Conservation (phyloP, 2,797 vertebrate species). For the Malacoctenus gilli region DNA sequence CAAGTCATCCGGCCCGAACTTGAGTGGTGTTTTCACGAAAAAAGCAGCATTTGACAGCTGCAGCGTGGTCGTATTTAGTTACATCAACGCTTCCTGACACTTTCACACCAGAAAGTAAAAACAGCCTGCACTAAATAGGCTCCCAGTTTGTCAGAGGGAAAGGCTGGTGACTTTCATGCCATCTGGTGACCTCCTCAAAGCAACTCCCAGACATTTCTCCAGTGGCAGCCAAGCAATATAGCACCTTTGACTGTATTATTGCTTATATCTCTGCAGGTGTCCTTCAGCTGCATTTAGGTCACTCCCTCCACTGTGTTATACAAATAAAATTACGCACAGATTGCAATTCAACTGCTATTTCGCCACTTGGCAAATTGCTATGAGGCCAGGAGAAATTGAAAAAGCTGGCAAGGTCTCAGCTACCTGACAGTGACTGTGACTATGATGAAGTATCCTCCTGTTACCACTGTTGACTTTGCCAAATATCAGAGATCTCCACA, state of each 20-base stretch:
- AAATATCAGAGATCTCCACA: slow-evolving; percentile 76
- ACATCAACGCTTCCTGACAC: slow-evolving; percentile 23
- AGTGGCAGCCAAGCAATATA: slow-evolving; percentile 57
- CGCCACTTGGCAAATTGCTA: slow-evolving; percentile 73
- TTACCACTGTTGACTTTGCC: slow-evolving; percentile 77
- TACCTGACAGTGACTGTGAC: slow-evolving; percentile 80
- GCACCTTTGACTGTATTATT: slow-evolving; percentile 62
- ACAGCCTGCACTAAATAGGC: slow-evolving; percentile 38
- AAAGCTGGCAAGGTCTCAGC: slow-evolving; percentile 75
- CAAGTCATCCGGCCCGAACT: too few relatives aligned
- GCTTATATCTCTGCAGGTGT: slow-evolving; percentile 66
- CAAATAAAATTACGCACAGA: slow-evolving; percentile 76
- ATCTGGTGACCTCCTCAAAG: slow-evolving; percentile 77
- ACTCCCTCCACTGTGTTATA: slow-evolving; percentile 69
- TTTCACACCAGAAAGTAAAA: slow-evolving; percentile 54
- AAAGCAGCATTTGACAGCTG: not conserved
- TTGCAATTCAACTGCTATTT: slow-evolving; percentile 74
- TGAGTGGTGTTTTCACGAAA: too few relatives aligned
- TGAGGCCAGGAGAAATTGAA: slow-evolving; percentile 76
- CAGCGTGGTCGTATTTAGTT: not conserved
- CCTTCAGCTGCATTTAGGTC: slow-evolving; percentile 77
- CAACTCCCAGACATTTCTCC: slow-evolving; percentile 65
- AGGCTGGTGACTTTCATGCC: slow-evolving; percentile 75
- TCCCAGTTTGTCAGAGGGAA: slow-evolving; percentile 50
- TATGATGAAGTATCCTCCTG: slow-evolving; percentile 80